A percentile compares a stretch with the other conserved stretches of the same genome.
These are phyloP conservation scores for Patagioenas fasciata DNA, from an alignment of 2,113 vertebrate species.

Conservation along the genomic window DNA sequence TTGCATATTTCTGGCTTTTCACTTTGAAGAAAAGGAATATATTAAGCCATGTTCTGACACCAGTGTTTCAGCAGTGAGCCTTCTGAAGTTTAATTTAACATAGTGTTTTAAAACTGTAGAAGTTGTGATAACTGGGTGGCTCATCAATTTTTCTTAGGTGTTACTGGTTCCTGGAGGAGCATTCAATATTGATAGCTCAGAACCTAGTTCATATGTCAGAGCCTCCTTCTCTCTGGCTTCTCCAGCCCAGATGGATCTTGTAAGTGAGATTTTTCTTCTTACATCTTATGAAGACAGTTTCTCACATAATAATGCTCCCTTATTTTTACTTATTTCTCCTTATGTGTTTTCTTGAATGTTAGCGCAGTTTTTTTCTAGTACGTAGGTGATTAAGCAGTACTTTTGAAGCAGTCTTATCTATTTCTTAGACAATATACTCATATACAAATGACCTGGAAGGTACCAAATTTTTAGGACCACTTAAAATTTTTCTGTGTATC, in stretches of 20 bases:
- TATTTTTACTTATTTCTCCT: neutral
- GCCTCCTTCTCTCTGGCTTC: constrained; percentile 87
- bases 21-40: neutral
- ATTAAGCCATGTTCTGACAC: neutral
- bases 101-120: neutral
- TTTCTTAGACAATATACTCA: neutral
- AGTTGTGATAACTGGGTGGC: neutral
- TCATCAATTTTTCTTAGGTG: constrained; percentile 75
- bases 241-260: constrained; percentile 88
- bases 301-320: neutral
- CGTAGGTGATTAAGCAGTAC: neutral
- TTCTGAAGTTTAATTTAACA: neutral
- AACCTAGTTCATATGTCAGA: constrained; percentile 85
- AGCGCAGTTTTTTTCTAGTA: neutral
- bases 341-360: neutral
- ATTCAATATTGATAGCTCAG: constrained; percentile 81
- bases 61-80: neutral
- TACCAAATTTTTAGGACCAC: neutral
- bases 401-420: neutral
- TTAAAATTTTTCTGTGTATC: neutral
- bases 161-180: constrained; percentile 86
- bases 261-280: constrained; percentile 33
- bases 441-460: neutral
- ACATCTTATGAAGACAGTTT: neutral
- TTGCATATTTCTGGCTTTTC: neutral